These are phyloP conservation scores for Rhea americana DNA, from an alignment of 2,113 vertebrate genomes.

Conservation along the genomic window DNA sequence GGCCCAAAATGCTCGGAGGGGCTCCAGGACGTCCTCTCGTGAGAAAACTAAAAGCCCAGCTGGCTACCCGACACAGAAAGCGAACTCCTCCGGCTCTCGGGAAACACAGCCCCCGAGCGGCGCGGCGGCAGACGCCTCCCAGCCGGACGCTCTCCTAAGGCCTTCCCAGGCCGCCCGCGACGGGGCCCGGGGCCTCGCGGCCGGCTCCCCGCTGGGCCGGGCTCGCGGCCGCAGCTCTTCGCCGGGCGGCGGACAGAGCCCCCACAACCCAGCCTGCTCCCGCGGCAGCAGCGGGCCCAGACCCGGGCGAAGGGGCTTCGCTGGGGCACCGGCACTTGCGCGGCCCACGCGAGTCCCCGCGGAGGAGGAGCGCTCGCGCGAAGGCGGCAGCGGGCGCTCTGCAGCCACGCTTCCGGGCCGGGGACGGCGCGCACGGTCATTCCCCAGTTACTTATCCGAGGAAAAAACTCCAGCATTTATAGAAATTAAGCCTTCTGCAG, in stretches of 20 bases:
- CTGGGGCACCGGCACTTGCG: not conserved
- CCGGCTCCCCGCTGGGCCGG: too few species aligned
- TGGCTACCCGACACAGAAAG: not conserved
- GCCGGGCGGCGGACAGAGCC: too few species aligned
- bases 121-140: too few species aligned
- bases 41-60: not conserved
- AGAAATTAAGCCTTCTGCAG: not conserved
- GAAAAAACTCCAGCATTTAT: not conserved
- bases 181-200: too few species aligned
- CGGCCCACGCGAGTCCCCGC: not conserved
- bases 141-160: too few species aligned
- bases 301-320: not conserved
- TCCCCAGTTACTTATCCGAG: not conserved
- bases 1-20: not conserved
- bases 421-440: not conserved
- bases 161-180: too few species aligned
- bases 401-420: not conserved
- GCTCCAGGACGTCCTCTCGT: not conserved
- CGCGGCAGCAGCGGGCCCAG: not conserved
- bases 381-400: not conserved
- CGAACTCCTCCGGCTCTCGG: not conserved
- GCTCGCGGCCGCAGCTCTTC: too few species aligned
- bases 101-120: not conserved
- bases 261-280: not conserved
- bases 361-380: not conserved